phyloP scores from a whole-genome alignment of 2,888 invertebrate species.

The Oscheius sp. region DNA sequence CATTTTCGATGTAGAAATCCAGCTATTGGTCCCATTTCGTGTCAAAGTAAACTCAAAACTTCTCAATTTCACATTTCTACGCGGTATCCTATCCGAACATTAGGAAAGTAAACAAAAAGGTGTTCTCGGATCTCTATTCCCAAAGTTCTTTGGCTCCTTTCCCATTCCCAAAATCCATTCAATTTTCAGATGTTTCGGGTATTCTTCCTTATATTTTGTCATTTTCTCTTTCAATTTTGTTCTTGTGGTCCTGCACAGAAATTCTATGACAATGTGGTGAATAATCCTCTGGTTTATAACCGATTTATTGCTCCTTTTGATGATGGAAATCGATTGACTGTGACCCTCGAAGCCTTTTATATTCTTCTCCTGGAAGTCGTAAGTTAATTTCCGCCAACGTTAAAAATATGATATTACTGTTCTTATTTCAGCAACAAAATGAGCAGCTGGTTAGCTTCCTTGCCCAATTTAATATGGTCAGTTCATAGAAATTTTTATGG shows the following conservation, averaged over 20 bases:
- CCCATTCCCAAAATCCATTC: too few species aligned
- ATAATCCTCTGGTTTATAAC: background rate
- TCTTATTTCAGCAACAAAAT: background rate
- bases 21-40: too few species aligned
- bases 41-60: too few species aligned
- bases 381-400: background rate
- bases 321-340: background rate
- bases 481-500: background rate
- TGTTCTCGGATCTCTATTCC: too few species aligned
- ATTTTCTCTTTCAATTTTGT: too few species aligned
- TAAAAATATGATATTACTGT: background rate
- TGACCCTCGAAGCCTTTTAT: background rate
- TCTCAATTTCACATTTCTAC: too few species aligned
- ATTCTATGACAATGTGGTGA: background rate
- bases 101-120: too few species aligned
- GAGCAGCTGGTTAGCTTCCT: background rate
- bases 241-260: background rate
- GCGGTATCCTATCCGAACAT: too few species aligned
- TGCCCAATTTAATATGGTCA: slow-evolving; percentile 6
- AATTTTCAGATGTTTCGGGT: too few species aligned
- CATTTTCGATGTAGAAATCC: too few species aligned
- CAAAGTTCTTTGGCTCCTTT: too few species aligned
- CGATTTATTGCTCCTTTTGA: background rate
- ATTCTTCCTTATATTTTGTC: too few species aligned
- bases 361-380: background rate